phyloP scores from a whole-genome alignment of 2,888 invertebrate genomes.

The Corythucha ciliata region DNA sequence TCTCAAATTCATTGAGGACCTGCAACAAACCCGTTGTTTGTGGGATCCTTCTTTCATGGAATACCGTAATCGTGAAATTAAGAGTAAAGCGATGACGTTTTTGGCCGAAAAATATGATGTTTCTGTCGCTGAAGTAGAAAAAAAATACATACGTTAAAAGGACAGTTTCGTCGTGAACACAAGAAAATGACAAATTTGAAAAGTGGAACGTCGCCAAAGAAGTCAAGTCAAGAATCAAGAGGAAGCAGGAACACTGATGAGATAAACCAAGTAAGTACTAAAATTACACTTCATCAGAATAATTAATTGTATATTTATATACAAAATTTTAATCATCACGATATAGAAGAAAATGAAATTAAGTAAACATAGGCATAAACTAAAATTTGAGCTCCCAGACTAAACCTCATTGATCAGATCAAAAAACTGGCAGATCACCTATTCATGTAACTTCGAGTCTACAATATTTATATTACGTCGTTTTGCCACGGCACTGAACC shows the following conservation, averaged over 20 bases:
- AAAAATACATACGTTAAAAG: constrained; percentile 6
- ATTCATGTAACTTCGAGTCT: too few relatives aligned
- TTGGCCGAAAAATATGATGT: constrained; percentile 4
- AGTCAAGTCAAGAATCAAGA: constrained; percentile 2
- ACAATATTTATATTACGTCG: not conserved
- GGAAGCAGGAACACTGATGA: constrained; percentile 6
- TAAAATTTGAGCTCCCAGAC: too few relatives aligned
- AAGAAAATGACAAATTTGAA: constrained; percentile 4
- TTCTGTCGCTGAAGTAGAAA: not conserved
- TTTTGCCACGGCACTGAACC: constrained; percentile 7
- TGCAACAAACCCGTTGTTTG: not conserved
- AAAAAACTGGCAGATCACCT: too few relatives aligned
- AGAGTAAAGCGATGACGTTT: not conserved
- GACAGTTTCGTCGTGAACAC: constrained; percentile 8
- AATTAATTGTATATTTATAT: not conserved
- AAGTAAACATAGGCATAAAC: too few relatives aligned
- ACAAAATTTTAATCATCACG: not conserved
- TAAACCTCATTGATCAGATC: too few relatives aligned
- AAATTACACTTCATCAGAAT: not conserved
- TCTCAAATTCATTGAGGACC: not conserved
- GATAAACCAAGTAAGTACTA: not conserved
- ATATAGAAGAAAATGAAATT: not conserved
- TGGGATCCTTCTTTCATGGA: constrained; percentile 2
- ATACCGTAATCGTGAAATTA: constrained; percentile 3
- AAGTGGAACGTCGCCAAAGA: not conserved